Evolutionary conservation across 2,888 invertebrate genomes (phyloP), one percentile per base, ranked within the genome.

Genomic region (Neocrepidodera transversa): DNA sequence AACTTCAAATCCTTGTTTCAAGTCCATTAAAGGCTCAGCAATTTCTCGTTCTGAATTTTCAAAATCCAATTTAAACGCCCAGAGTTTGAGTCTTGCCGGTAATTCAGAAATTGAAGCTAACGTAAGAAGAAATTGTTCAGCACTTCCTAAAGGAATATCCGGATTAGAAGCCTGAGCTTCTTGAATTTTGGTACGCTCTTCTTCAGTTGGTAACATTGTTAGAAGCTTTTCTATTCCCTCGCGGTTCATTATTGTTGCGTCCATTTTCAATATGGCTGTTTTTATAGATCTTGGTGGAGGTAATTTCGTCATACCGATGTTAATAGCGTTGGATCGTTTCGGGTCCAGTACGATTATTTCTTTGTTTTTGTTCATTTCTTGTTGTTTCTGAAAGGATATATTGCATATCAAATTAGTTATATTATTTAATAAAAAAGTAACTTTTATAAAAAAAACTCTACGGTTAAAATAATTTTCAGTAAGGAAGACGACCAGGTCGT

Each of bases 261-360:
- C 99, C 97, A 99, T 99, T 82, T 99, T 99, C 79, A 99, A 83
- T 64, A 97, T 95, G 18, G 98, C 99, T n/a, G 97, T 93, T 78
- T 98, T 98, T 65, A 99, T 99, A 5, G 97, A 95, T 66, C 97
- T 87, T 0, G 97, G 95, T 0, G 97, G 97, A 1, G 99, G 99
- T 65, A 99, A 82, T 78, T 97, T 98, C 16, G 98, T 99, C 91
- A 99, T 93, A 11, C 97, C 97, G 72, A 99, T 99, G 79, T 99
- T 99, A 70, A 99, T 99, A 36, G 97, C 97, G 79, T 99, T 99
- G 5, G 99, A 99, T 66, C 99, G 86, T 79, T 98, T 99, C 42
- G 96, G 91, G 79, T 97, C 96, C 79, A 99, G 82, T 35, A 99
- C 97, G 55, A 97, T 92, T 63, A 96, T 88, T 80, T 95, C 93